Conservation (phyloP, 2,797 vertebrate species). For the Jordanella pulchra region DNA sequence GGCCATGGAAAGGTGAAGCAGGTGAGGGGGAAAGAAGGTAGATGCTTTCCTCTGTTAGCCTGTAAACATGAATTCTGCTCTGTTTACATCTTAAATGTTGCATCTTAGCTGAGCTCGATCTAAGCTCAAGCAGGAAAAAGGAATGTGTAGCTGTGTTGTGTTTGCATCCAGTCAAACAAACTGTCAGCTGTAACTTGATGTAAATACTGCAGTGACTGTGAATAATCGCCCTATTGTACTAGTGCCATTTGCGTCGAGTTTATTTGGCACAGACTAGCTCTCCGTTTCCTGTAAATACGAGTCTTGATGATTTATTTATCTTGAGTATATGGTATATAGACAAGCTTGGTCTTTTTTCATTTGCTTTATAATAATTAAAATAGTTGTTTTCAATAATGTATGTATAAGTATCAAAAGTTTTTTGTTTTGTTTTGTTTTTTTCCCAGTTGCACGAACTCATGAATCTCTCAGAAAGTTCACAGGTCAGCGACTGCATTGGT, state of each 20-base stretch:
- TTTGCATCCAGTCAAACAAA: slow-evolving; percentile 64
- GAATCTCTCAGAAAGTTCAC: slow-evolving; percentile 17
- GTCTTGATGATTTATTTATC: slow-evolving; percentile 50
- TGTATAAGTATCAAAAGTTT: slow-evolving; percentile 17
- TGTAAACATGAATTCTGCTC: slow-evolving; percentile 19
- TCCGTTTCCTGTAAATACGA: slow-evolving; percentile 53
- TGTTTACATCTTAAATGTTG: slow-evolving; percentile 35
- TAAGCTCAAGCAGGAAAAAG: slow-evolving; percentile 28
- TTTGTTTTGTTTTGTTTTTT: slow-evolving; percentile 27
- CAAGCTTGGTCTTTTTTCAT: slow-evolving; percentile 13
- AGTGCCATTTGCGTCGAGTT: slow-evolving; percentile 49
- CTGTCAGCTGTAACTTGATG: slow-evolving; percentile 61
- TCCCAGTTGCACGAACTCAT: slow-evolving; percentile 45
- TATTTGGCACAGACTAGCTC: slow-evolving; percentile 41
- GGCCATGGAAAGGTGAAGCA: slow-evolving; percentile 14
- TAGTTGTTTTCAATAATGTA: slow-evolving; percentile 31
- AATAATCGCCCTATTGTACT: slow-evolving; percentile 45
- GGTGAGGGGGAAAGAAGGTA: neutral
- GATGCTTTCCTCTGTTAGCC: slow-evolving; percentile 8
- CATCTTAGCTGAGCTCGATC: slow-evolving; percentile 21
- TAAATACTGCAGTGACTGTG: slow-evolving; percentile 61
- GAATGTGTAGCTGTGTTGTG: slow-evolving; percentile 49
- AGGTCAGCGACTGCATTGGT: slow-evolving; percentile 12
- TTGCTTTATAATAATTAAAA: slow-evolving; percentile 30
- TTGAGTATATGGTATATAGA: slow-evolving; percentile 27